Evolutionary conservation across 2,888 invertebrate genomes (phyloP), one percentile per base, ranked within the genome.

Genomic region (Cacoxenus indagator): DNA sequence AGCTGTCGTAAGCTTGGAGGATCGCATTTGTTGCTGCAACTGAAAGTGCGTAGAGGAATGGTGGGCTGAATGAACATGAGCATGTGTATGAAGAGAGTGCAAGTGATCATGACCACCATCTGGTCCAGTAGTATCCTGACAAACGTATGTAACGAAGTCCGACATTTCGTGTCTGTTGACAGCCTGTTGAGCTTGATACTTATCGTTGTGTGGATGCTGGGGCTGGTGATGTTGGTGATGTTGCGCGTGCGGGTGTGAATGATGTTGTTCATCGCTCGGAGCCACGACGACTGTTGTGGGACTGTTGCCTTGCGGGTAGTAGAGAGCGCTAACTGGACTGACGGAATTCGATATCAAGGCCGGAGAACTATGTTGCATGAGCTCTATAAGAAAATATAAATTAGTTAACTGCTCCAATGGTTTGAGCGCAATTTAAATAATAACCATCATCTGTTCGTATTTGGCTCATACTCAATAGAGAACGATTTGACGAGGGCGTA

Each of bases 101-200:
- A 75, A 72, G 75, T 22, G 74, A 14, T 70, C 72, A 64, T 67
- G 45, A 37, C 37, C 24, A 11, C 65, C 65, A 24, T 64, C 37
- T 11, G 27, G 92, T 78, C 95, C 93, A 31, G 95, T 17, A 17
- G 57, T 94, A 88, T 98, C 98, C 89, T 97, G 97, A 86, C 98
- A 98, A 65, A 98, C 98, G 85, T 98, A 96, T 55, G 97, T 97
- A 75, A 98, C 98, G 88, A 98, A 98, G 89, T 98, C 98, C 1
- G 96, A 95, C 75, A 98, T 92, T 88, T 98, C 97, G 85, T 95
- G 95, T 0, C 95, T 93, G 4, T 95, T 93, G 6, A 90, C 87
- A 1, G 89, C 88, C 55, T 93, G 93, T 2, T 89, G 87, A 69
- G 89, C 88, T 87, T 73, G 78, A 48, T 76, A 78, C 11, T 73